A percentile compares a stretch with the other conserved stretches of the same genome.
Conservation (phyloP, 1,140 invertebrate species). For the Acromyrmex heyeri region DNA sequence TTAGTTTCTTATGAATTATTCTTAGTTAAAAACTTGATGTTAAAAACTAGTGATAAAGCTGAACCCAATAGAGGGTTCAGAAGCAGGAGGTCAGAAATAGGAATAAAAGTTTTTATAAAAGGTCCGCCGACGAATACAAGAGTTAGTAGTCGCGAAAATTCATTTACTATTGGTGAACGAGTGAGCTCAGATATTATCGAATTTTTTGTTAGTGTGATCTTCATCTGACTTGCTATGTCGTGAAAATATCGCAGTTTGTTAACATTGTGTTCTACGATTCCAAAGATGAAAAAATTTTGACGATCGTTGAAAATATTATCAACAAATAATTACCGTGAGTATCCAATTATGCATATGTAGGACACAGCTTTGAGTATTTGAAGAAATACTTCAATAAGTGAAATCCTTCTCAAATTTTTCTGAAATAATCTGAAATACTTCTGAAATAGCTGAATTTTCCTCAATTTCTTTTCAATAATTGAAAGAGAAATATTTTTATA, state of each 20-base stretch:
- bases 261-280: not conserved
- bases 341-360: not conserved
- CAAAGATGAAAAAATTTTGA: not conserved
- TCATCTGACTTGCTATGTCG: not conserved
- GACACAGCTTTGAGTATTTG: not conserved
- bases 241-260: not conserved
- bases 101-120: not conserved
- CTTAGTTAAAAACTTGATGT: not conserved
- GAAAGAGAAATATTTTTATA: not conserved
- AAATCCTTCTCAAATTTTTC: not conserved
- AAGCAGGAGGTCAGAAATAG: not conserved
- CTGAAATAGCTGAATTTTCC: not conserved
- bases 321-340: constrained; percentile 8
- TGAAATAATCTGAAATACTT: not conserved
- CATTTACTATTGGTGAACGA: not conserved
- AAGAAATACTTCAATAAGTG: not conserved
- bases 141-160: not conserved
- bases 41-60: not conserved
- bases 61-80: not conserved
- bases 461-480: not conserved
- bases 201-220: not conserved
- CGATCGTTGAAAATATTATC: not conserved
- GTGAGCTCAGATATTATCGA: not conserved
- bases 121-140: not conserved
- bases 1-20: too few relatives aligned